Percentiles rank a stretch among this genome's conserved stretches.
Conservation (phyloP, 2,888 invertebrate genomes). For the Rhagonycha fulva region DNA sequence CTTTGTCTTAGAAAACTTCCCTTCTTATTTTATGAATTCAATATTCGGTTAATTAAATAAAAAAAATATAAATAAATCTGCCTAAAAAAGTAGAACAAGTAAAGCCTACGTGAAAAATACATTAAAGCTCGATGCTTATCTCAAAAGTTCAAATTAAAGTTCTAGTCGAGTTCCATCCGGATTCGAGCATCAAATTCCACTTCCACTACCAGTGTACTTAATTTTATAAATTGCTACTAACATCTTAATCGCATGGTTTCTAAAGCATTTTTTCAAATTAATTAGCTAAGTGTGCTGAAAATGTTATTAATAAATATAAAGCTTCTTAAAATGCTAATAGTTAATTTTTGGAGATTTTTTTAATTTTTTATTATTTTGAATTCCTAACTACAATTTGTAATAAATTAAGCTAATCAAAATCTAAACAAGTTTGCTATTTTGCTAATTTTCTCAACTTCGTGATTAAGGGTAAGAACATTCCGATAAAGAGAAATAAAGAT, state of each 20-base stretch:
- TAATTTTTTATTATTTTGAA: background rate
- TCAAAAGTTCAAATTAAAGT: background rate
- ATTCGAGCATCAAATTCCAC: slow-evolving; percentile 2
- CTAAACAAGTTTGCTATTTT: background rate
- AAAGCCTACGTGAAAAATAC: background rate
- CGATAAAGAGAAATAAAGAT: too few species aligned
- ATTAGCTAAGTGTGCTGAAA: background rate
- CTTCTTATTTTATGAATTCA: background rate
- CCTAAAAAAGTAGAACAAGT: background rate
- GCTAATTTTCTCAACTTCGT: background rate
- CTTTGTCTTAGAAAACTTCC: background rate
- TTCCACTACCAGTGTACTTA: background rate
- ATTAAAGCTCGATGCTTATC: background rate
- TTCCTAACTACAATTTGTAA: too few species aligned
- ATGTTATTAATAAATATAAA: background rate
- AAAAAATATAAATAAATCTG: background rate
- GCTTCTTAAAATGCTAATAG: background rate
- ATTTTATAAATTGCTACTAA: slow-evolving; percentile 1
- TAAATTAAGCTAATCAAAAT: background rate
- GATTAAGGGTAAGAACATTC: background rate
- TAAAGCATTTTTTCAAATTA: background rate
- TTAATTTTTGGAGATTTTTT: background rate
- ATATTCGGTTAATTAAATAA: background rate
- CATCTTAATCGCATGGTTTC: background rate
- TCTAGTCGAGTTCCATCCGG: background rate